phyloP scores from a whole-genome alignment of 2,888 invertebrate genomes.

The Parnassius mnemosyne region DNA sequence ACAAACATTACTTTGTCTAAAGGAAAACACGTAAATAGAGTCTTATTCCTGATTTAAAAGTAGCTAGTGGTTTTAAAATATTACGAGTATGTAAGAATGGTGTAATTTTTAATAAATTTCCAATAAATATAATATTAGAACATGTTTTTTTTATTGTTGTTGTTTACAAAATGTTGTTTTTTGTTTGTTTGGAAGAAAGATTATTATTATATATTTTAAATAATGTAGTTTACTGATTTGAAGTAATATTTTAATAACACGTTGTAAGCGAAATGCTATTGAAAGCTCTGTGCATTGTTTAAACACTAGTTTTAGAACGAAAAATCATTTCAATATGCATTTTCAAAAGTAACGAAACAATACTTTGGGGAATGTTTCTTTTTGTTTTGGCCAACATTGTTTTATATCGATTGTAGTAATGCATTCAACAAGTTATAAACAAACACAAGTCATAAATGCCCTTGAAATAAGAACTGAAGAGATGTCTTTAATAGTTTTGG shows the following conservation, averaged over 20 bases:
- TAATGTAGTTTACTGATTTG: conserved; percentile 4
- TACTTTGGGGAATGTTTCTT: conserved; percentile 7
- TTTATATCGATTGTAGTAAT: not conserved
- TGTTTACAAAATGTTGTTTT: not conserved
- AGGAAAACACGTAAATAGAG: not conserved
- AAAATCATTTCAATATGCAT: conserved; percentile 4
- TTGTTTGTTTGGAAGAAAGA: no score
- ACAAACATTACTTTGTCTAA: not conserved
- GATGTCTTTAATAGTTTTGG: no score
- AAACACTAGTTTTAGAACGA: conserved; percentile 3
- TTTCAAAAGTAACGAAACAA: conserved; percentile 6
- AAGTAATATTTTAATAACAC: conserved; percentile 21
- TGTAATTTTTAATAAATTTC: no score
- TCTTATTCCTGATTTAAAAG: no score
- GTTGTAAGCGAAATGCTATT: conserved; percentile 14
- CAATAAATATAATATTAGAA: not conserved
- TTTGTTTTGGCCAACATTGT: conserved; percentile 1
- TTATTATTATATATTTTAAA: no score
- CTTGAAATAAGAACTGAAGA: no score
- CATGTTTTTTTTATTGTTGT: conserved; percentile 1
- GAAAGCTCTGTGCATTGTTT: conserved; percentile 19
- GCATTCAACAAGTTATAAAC: conserved; percentile 19
- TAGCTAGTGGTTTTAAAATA: no score
- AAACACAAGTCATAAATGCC: no score
- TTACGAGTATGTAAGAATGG: no score